Evolutionary conservation across 2,113 vertebrate species (phyloP).

Genomic region (Platichthys stellatus): DNA sequence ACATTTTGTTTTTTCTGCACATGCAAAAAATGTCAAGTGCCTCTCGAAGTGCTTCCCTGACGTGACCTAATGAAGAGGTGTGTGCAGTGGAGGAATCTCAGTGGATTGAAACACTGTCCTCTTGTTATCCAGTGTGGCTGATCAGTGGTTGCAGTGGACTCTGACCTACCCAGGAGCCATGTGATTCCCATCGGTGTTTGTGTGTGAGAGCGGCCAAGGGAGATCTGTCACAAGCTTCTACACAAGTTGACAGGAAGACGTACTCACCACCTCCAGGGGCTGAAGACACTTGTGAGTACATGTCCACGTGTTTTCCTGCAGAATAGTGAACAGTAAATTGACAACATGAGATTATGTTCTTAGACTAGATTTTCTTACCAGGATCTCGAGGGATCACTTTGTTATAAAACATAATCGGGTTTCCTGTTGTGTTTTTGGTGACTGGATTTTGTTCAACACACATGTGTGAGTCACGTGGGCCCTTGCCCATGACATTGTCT

Average conservation of each 20-base stretch:
- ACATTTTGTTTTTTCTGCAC: not conserved
- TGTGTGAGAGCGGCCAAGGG: not conserved
- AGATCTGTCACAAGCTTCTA: not conserved
- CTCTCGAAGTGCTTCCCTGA: not conserved
- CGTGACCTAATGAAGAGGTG: slow-evolving; percentile 22
- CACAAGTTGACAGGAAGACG: slow-evolving; percentile 42
- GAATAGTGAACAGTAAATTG: too few relatives aligned
- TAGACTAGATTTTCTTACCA: too few relatives aligned
- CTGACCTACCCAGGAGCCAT: slow-evolving; percentile 61
- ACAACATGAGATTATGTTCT: not conserved
- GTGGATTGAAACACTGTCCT: slow-evolving; percentile 4
- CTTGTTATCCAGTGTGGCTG: slow-evolving; percentile 33
- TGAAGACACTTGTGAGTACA: slow-evolving; percentile 60
- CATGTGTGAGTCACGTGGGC: too few relatives aligned
- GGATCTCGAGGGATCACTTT: not conserved
- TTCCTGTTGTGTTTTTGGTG: too few relatives aligned
- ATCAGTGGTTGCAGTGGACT: slow-evolving; percentile 57
- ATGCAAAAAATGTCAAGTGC: slow-evolving; percentile 10
- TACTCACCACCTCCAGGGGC: slow-evolving; percentile 6
- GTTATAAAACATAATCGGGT: not conserved
- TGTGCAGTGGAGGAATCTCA: not conserved
- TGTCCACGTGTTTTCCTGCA: not conserved
- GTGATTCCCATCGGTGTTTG: slow-evolving; percentile 25
- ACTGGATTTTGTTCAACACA: too few relatives aligned
- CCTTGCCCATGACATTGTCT: not conserved